Percentiles rank a stretch among this genome's conserved stretches.
phyloP scores from a whole-genome alignment of 2,888 invertebrate genomes.

The Ophion ellenae region DNA sequence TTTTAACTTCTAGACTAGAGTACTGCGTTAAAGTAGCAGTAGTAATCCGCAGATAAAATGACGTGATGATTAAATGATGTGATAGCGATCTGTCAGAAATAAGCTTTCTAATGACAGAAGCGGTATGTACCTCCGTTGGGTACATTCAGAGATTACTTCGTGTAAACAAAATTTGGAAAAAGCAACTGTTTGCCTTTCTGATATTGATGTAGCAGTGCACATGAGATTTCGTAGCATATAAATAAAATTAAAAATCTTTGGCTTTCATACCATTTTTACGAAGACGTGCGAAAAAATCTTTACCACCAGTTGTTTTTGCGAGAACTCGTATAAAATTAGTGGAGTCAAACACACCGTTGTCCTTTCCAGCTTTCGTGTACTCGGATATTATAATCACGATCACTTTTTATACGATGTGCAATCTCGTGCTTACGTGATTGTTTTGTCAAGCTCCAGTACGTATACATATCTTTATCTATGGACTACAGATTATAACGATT shows the following conservation, averaged over 20 bases:
- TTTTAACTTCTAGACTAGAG: no score
- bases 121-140: no score
- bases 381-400: background rate
- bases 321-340: background rate
- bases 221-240: background rate
- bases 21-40: no score
- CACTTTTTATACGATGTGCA: background rate
- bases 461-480: background rate
- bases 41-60: no score
- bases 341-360: background rate
- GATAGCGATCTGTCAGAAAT: no score
- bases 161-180: no score
- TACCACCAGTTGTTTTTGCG: background rate
- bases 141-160: no score
- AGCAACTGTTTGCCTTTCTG: no score
- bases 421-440: background rate
- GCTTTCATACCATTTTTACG: background rate
- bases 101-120: no score
- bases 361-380: background rate
- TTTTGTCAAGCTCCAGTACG: background rate
- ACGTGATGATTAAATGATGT: background rate
- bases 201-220: background rate
- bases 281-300: background rate
- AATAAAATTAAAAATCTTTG: background rate
- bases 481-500: slow-evolving; percentile 10